These are phyloP conservation scores for Python bivittatus DNA, from an alignment of 2,113 vertebrate species.

Conservation along the genomic window DNA sequence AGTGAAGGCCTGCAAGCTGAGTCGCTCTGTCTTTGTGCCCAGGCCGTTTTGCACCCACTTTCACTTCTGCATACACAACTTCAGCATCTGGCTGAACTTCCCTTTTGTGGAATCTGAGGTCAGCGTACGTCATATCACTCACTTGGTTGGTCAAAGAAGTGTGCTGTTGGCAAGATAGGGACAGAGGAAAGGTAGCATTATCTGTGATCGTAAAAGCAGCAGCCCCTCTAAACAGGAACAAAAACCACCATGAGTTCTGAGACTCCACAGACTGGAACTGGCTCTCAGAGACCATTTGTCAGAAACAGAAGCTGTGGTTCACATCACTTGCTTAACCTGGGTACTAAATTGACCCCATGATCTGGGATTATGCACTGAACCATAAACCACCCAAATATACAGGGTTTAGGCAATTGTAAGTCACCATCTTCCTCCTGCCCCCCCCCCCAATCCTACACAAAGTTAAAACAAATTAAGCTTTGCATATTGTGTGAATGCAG, in stretches of 20 bases:
- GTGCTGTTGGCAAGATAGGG: not conserved
- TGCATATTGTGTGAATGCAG: not conserved
- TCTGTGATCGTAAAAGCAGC: not conserved
- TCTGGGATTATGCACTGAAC: no score
- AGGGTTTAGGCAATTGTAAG: not conserved
- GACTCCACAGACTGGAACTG: not conserved
- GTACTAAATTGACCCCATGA: no score
- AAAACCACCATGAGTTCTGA: not conserved
- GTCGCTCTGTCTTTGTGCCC: not conserved
- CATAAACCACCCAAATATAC: not conserved
- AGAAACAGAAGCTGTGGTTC: not conserved
- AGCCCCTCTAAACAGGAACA: not conserved
- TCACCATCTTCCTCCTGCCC: not conserved
- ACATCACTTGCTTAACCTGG: not conserved
- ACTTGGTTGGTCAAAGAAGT: not conserved
- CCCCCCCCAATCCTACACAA: not conserved
- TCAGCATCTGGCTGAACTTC: not conserved
- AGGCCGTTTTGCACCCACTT: not conserved
- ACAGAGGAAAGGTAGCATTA: not conserved
- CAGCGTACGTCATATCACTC: not conserved
- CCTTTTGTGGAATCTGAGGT: slow-evolving; percentile 2
- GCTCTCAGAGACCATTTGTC: not conserved
- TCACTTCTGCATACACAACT: slow-evolving; percentile 27
- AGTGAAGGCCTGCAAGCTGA: not conserved
- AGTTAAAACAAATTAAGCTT: not conserved